phyloP scores from a whole-genome alignment of 2,888 invertebrate species.

The Dynastes tityus region DNA sequence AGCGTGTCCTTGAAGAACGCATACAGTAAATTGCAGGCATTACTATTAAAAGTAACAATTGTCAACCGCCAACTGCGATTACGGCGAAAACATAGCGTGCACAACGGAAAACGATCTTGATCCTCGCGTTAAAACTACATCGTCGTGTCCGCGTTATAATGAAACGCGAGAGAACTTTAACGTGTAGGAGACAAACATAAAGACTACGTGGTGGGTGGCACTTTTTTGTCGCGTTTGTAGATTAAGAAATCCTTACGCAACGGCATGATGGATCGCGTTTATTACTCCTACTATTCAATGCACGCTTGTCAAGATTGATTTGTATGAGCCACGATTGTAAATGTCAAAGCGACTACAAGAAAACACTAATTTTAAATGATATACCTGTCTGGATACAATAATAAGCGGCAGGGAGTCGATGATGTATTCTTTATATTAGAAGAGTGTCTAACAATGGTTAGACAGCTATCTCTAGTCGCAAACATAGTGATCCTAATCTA shows the following conservation, averaged over 20 bases:
- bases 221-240: background rate
- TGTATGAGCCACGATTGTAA: background rate
- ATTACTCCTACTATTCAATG: conserved; percentile 4
- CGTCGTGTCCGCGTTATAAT: conserved; percentile 12
- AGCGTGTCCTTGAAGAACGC: conserved; percentile 9
- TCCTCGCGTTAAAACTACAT: background rate
- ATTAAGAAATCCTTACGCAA: conserved; percentile 22
- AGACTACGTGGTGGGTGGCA: conserved; percentile 11
- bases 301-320: conserved; percentile 15
- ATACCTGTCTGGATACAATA: background rate
- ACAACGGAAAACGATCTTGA: conserved; percentile 18
- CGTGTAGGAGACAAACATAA: background rate
- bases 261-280: background rate
- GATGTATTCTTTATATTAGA: background rate
- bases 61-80: conserved; percentile 2
- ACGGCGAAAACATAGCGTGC: background rate
- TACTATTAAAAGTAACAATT: conserved; percentile 13
- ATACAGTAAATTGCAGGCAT: conserved; percentile 1
- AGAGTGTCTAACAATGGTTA: background rate
- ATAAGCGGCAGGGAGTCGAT: background rate
- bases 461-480: background rate
- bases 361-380: conserved; percentile 11
- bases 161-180: background rate
- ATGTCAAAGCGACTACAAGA: conserved; percentile 1
- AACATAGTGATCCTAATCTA: too few species aligned